Evolutionary conservation across 2,888 invertebrate genomes (phyloP), one percentile per base, ranked within the genome.

Genomic region (Mythimna pallens): DNA sequence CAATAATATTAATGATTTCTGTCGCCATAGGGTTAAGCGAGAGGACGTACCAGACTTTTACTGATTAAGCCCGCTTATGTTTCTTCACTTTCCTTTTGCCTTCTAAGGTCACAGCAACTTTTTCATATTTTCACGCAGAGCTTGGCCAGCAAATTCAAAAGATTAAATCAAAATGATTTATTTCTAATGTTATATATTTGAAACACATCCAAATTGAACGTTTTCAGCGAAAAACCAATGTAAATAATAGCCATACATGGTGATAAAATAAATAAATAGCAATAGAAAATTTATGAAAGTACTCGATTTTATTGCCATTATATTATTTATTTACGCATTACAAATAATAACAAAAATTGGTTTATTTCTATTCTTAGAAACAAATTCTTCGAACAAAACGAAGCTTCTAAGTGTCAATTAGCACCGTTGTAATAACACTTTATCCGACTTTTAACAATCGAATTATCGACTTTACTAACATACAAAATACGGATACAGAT

Each of bases 381-480:
- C 34, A 34, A 43, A 6, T 52, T 69, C 12, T 63, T 62, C 9
- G 25, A 73, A 69, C 57, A 40, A 55, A 66, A 43, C 43, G 10
- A 40, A 58, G 25, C 65, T 57, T 34, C 61, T 59, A 54, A 62
- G 81, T 85, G 87, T 87, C 88, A 89, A 90, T 91, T 90, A 88
- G 76, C 64, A 78, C 76, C 77, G 73, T 85, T 70, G 78, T 89
- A 88, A 89, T 86, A 86, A 87, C 78, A 87, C 80, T 82, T 89
- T 88, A 86, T 82, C 71, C 59, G 52, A 43, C 87, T 90, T 87
- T 87, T 87, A 88, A 89, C 89, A 90, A 91, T 91, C 86, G 88
- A 89, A 92, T 91, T 89, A 88, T 82, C 83, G 81, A 88, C 87
- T 89, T 89, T 73, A 78, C 85, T 91, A 90, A 90, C 89, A 89